Evolutionary conservation across 1,140 invertebrate species (phyloP).

Genomic region (Ceratina calcarata): DNA sequence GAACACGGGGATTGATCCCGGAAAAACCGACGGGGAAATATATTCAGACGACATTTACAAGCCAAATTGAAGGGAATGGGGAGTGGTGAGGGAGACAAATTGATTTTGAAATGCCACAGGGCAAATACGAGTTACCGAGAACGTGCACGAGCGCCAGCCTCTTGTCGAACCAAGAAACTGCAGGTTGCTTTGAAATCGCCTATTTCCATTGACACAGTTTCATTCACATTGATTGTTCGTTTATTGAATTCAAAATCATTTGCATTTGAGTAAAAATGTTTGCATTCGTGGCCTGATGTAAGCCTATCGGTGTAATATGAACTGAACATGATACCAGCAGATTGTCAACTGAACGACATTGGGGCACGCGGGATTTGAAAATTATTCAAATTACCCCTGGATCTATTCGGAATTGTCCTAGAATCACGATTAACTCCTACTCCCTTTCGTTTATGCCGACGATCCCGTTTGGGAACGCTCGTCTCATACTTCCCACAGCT

Average conservation of each 20-base stretch:
- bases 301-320: not conserved
- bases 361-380: conserved; percentile 63
- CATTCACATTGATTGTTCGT: too few relatives aligned
- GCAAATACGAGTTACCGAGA: conserved; percentile 37
- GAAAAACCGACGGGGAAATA: conserved; percentile 56
- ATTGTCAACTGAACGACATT: not conserved
- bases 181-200: too few relatives aligned
- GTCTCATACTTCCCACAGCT: not conserved
- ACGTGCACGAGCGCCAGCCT: too few relatives aligned
- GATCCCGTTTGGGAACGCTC: conserved; percentile 2
- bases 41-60: conserved; percentile 78
- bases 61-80: conserved; percentile 77
- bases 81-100: conserved; percentile 72
- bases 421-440: conserved; percentile 28
- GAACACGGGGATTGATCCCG: conserved; percentile 35
- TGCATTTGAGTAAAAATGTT: too few relatives aligned
- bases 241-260: too few relatives aligned
- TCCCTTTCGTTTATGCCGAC: not conserved
- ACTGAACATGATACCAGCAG: conserved; percentile 43
- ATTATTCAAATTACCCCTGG: conserved; percentile 47
- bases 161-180: too few relatives aligned
- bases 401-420: conserved; percentile 42
- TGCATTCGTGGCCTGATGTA: too few relatives aligned
- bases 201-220: too few relatives aligned
- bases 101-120: conserved; percentile 76